Evolutionary conservation across 1,140 invertebrate genomes (phyloP), one percentile per base, ranked within the genome.

Genomic region (Saxidomus purpurata): DNA sequence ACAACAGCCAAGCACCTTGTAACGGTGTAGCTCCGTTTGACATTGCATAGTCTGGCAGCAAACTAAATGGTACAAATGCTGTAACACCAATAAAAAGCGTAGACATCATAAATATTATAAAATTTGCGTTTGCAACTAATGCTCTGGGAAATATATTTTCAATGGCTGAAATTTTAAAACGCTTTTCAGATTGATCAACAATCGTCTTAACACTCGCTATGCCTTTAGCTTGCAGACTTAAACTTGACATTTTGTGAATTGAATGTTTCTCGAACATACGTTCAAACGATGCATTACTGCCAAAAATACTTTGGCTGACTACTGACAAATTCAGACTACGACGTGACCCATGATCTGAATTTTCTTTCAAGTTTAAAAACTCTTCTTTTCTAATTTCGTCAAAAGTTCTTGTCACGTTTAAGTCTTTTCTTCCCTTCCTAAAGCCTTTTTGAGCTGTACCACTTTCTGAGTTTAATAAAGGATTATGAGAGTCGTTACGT

Each of bases 11-110:
- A 9, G 82, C 82, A 9, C 3, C 38, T 34, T 85, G 40, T 22
- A 13, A 31, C 0, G 38, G 63, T 2, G n/a, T 36, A 4, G 47
- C 1, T 19, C 67, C 82, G 1, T 38, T 43, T 0, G 40, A 31
- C 2, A 67, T 0, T 0, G 82, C 63, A 74, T 71, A 85, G 47
- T 85, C 82, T 36, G 82, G 82, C 11, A 85, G n/a, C 38, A 85
- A 71, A 85, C 82, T 85, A n/a, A 71, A 71, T 38, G 82, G 82
- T 9, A 74, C 34, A 74, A 85, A 85, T 3, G 63, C 25, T n/a
- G 63, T 17, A 4, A 74, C 28, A 38, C 82, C 82, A 17, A 38
- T 4, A n/a, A 85, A 49, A 13, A 85, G 25, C 15, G 34, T 19
- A 0, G 40, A 15, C 0, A 55, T 74, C 82, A 85, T 85, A 15